phyloP scores from a whole-genome alignment of 2,797 vertebrate genomes.

The Uromys caudimaculatus region DNA sequence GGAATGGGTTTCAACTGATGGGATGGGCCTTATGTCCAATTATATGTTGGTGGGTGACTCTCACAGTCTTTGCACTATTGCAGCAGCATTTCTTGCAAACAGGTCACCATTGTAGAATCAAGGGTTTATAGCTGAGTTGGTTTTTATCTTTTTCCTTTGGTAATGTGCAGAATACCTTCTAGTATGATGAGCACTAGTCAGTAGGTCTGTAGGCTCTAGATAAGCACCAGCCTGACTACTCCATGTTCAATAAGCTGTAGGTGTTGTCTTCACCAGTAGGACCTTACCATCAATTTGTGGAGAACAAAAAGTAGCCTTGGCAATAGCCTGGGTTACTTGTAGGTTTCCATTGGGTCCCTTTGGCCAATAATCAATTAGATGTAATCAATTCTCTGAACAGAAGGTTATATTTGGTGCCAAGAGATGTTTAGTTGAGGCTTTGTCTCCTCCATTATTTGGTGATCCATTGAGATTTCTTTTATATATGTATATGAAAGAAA shows the following conservation, averaged over 20 bases:
- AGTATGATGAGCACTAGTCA: not conserved
- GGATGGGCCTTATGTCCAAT: not conserved
- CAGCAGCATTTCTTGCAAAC: not conserved
- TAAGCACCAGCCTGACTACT: not conserved
- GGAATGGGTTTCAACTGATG: not conserved
- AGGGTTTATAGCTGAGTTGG: not conserved
- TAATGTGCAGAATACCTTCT: not conserved
- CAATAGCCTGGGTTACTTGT: not conserved
- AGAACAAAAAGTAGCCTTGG: not conserved
- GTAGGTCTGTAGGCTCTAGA: not conserved
- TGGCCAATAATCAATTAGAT: not conserved
- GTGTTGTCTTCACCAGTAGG: not conserved
- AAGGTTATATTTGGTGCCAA: not conserved
- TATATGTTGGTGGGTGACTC: not conserved
- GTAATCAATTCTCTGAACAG: not conserved
- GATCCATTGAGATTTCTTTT: not conserved
- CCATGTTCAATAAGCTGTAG: not conserved
- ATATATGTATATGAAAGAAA: not conserved
- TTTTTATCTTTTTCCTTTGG: not conserved
- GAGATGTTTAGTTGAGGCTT: not conserved
- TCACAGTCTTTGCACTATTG: not conserved
- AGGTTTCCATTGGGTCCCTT: not conserved
- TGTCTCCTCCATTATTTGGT: not conserved
- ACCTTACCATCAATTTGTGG: not conserved
- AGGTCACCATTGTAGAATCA: not conserved